These are phyloP conservation scores for Colistium nudipinnis DNA, from an alignment of 2,113 vertebrate species.

Conservation along the genomic window DNA sequence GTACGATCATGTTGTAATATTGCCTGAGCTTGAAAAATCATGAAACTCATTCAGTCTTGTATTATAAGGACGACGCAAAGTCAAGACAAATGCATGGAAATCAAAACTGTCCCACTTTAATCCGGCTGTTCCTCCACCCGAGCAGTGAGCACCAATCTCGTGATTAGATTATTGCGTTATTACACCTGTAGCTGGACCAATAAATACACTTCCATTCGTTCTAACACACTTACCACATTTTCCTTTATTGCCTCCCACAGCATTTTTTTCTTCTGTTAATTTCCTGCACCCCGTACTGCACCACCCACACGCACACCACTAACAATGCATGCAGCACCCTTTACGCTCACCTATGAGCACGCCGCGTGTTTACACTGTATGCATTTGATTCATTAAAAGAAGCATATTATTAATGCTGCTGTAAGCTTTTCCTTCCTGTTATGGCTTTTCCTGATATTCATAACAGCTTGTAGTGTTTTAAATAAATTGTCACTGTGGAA, in stretches of 20 bases:
- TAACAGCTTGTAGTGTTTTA: constrained; percentile 39
- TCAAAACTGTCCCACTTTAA: constrained; percentile 12
- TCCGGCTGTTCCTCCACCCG: constrained; percentile 5
- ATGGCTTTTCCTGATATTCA: constrained; percentile 26
- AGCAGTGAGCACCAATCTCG: not conserved
- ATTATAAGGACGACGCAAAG: not conserved
- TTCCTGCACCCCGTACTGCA: constrained; percentile 40
- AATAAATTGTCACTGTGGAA: constrained; percentile 61
- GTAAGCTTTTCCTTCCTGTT: constrained; percentile 13
- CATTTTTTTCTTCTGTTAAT: constrained; percentile 42
- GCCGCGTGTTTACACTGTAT: constrained; percentile 45
- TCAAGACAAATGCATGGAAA: constrained; percentile 6
- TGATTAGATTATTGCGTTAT: not conserved
- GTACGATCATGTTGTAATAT: no score
- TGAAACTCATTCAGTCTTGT: not conserved
- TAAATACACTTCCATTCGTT: constrained; percentile 34
- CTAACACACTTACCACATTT: not conserved
- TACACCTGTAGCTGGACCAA: constrained; percentile 21
- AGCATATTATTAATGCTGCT: constrained; percentile 1
- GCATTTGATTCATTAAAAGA: constrained; percentile 35
- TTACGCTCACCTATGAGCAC: constrained; percentile 15
- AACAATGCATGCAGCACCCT: constrained; percentile 21
- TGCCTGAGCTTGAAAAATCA: not conserved
- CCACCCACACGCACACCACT: constrained; percentile 30
- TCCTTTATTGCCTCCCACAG: constrained; percentile 14